Base-by-base conservation (phyloP, 2,888 invertebrate species). In the Carpatolechia fugitivella region DNA sequence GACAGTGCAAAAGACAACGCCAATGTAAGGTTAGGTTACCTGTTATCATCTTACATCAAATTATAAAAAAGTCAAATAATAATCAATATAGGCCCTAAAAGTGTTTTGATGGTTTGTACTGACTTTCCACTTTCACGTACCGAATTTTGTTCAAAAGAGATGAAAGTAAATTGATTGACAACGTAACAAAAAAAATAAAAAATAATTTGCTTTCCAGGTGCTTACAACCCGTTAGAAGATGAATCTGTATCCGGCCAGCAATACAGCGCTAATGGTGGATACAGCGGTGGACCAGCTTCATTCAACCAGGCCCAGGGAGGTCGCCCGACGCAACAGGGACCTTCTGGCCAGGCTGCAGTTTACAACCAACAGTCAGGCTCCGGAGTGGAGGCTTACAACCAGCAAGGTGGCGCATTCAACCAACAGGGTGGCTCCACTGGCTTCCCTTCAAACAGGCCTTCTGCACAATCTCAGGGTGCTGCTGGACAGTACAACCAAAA, bases 201-300 rank as follows among this genome's bases (percentile, higher is more conserved):
- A 13, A 13, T 6, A 11, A n/a, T 33, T 35, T 33, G 56, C 24
- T 54, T 77, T 78, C 3, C 67, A 90, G 90, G 90, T 57, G 87
- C 90, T 14, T 90, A 90, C 71, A 74, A 80, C 41, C 86, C 88
- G 0, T 78, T 82, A 29, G 86, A 87, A 70, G 77, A 85, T 54
- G 73, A 76, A 52, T 63, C 69, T 0, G 70, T 55, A 62, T 7
- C 56, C 2, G 50, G n/a, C 18, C 50, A 50, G 16, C 49, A 40
- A 30, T 41, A 41, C 52, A 29, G 10, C 16, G 31, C 16, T 52
- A 30, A 24, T 14, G 31, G 29, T 52, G 48, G 33, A 13, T 48
- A 6, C 41, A 14, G 44, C 16, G 36, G 44, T 24, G 55, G 54
- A 18, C 36, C 47, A 20, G 40, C 44, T 18, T 31, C 41, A 35